Evolutionary conservation across 2,888 invertebrate species (phyloP), one percentile per base, ranked within the genome.

Genomic region (Orthosia gracilis): DNA sequence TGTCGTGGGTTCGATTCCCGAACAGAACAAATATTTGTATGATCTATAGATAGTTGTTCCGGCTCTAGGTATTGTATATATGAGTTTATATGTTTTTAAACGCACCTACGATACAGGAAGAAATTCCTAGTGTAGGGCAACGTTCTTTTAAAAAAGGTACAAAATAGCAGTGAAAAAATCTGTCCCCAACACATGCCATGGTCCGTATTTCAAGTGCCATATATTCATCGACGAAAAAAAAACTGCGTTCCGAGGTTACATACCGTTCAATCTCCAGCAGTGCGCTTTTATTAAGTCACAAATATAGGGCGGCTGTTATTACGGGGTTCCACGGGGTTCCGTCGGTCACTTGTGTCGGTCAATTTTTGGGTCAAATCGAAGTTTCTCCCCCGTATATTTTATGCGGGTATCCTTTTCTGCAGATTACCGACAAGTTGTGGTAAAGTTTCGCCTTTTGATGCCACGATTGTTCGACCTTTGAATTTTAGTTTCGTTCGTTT

Each of bases 261-360:
- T 61, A 73, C 54, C 67, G 72, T 69, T 68, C 78, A 84, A 83
- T 82, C 73, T 76, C 81, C 12, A 45, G 76, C 73, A 76, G 67
- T 79, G 86, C 87, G 81, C 85, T 93, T 94, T 93, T 94, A 94
- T 94, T 92, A 91, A 93, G 91, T 92, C 92, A 74, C 90, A 90
- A 87, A 92, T 91, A 92, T 92, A 90, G 90, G 89, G 78, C 84
- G 89, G 84, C 87, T 89, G 90, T 92, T 93, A 92, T 93, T 92
- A 91, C n/a, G n/a, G n/a, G n/a, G n/a, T n/a, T n/a, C 92, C 83
- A 84, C 81, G 61, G 89, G 87, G 89, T 76, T 89, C 89, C 86
- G 86, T 87, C 83, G 86, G 87, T 87, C 91, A 90, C 90, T 91
- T 88, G 89, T 88, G 91, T 86, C 91, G 92, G 92, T 92, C 92